These are phyloP conservation scores for Calameuta idolon DNA, from an alignment of 2,888 invertebrate genomes.

Conservation along the genomic window DNA sequence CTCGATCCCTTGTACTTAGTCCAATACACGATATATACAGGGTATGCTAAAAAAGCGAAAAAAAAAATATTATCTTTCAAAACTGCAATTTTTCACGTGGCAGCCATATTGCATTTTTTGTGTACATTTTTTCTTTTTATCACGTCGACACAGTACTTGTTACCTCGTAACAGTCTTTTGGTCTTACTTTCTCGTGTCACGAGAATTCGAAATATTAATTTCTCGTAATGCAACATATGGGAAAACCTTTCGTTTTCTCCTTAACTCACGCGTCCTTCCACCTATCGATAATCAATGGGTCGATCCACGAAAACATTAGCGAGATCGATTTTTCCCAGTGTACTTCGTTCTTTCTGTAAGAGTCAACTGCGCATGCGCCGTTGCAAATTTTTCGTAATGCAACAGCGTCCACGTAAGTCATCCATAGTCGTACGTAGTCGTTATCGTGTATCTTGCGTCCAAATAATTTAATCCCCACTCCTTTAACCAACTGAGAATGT, in stretches of 20 bases:
- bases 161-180: background rate
- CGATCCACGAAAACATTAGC: background rate
- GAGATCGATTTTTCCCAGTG: background rate
- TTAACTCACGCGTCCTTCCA: background rate
- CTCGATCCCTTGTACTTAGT: background rate
- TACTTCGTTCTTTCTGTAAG: background rate
- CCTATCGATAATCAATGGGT: background rate
- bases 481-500: background rate
- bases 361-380: background rate
- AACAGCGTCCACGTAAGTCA: background rate
- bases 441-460: background rate
- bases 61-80: no score
- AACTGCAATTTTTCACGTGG: no score
- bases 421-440: background rate
- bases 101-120: background rate
- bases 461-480: background rate
- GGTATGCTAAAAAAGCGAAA: background rate
- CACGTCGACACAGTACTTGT: no score
- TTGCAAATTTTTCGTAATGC: background rate
- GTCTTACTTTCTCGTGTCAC: background rate
- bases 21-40: background rate
- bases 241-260: background rate
- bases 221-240: background rate
- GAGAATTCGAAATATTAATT: background rate
- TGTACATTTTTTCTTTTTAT: background rate